Conservation (phyloP, 2,797 vertebrate species). For the Mus minutoides region DNA sequence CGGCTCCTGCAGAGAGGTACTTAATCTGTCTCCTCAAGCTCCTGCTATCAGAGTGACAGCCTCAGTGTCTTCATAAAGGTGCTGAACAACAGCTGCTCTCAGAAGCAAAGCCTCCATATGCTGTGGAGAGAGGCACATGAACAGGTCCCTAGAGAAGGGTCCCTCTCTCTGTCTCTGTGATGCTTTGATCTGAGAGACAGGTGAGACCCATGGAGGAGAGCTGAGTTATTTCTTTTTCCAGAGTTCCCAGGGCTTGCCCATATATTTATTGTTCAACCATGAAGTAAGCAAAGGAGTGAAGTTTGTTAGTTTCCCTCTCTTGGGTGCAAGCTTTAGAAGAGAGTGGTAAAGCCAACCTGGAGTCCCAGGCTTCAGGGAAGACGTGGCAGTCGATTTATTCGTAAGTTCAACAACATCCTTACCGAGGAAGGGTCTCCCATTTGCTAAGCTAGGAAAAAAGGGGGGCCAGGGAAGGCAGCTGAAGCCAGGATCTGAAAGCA, state of each 20-base stretch:
- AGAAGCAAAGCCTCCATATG: constrained; percentile 92
- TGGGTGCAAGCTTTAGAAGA: not conserved
- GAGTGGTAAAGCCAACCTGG: not conserved
- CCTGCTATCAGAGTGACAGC: constrained; percentile 88
- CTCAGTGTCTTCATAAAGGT: constrained; percentile 89
- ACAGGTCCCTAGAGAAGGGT: constrained; percentile 87
- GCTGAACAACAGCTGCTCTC: constrained; percentile 94
- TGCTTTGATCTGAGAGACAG: constrained; percentile 63
- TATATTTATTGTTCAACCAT: not conserved
- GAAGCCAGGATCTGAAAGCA: not conserved
- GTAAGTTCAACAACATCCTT: constrained; percentile 40
- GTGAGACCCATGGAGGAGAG: constrained; percentile 23
- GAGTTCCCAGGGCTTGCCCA: not conserved
- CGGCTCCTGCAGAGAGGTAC: constrained; percentile 84
- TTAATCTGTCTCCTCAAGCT: constrained; percentile 88
- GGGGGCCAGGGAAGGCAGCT: not conserved
- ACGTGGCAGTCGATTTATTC: not conserved
- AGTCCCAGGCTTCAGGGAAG: not conserved
- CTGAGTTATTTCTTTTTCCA: not conserved
- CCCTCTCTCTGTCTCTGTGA: constrained; percentile 84
- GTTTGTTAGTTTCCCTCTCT: not conserved
- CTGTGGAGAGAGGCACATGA: constrained; percentile 86
- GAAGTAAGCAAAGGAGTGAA: not conserved
- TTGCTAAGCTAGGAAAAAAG: not conserved
- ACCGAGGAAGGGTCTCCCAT: not conserved